These are phyloP conservation scores for Enteromius fasciolatus DNA, from an alignment of 2,797 vertebrate species.

Conservation along the genomic window DNA sequence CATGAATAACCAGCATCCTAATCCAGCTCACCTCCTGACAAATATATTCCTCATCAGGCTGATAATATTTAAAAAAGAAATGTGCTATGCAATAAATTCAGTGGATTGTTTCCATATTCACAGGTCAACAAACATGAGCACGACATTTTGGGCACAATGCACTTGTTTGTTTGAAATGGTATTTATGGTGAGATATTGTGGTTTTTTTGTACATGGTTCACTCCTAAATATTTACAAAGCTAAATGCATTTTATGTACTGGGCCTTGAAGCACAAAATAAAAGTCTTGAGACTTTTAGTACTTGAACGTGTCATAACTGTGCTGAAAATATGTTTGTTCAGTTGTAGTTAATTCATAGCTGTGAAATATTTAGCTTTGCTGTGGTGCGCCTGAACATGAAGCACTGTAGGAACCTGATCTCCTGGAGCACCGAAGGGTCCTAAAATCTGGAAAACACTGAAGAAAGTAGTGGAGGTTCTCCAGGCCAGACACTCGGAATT, in stretches of 20 bases:
- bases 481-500: not conserved
- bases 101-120: slow-evolving; percentile 65
- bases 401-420: not conserved
- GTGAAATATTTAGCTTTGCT: not conserved
- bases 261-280: slow-evolving; percentile 49
- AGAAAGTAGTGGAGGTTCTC: not conserved
- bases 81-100: slow-evolving; percentile 78
- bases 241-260: slow-evolving; percentile 59
- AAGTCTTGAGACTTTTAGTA: slow-evolving; percentile 20
- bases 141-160: slow-evolving; percentile 70
- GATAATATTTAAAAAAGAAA: slow-evolving; percentile 37
- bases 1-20: slow-evolving; percentile 8
- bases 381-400: not conserved
- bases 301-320: not conserved
- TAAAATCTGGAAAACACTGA: not conserved
- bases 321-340: not conserved
- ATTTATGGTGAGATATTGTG: slow-evolving; percentile 78
- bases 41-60: slow-evolving; percentile 37
- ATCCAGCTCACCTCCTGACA: slow-evolving; percentile 9
- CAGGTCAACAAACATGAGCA: slow-evolving; percentile 47
- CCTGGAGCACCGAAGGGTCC: not conserved
- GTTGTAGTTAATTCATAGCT: not conserved
- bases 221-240: slow-evolving; percentile 48
- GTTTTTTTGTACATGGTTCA: slow-evolving; percentile 56
- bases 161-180: slow-evolving; percentile 73